Evolutionary conservation across 2,888 invertebrate genomes (phyloP).

Genomic region (Hymenopus coronatus): DNA sequence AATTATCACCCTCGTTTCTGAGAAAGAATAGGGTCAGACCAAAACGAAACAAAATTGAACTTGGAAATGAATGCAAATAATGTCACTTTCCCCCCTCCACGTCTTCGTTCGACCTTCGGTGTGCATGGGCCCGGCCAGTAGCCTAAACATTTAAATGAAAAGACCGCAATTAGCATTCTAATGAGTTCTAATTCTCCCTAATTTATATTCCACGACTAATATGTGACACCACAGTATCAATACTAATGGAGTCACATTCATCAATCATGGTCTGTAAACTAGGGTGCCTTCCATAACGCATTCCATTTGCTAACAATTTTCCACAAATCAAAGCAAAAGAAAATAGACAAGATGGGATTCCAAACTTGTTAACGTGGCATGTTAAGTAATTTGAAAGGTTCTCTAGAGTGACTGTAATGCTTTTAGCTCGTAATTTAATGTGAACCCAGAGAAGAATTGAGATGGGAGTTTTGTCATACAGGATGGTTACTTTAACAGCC

Average conservation of each 20-base stretch:
- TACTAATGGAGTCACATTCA: background rate
- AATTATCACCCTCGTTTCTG: background rate
- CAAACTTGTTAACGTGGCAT: background rate
- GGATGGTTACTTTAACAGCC: background rate
- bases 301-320: background rate
- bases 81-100: background rate
- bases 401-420: background rate
- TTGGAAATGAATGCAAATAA: background rate
- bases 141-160: background rate
- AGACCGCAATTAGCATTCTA: constrained; percentile 1
- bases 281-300: background rate
- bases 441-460: background rate
- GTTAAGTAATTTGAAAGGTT: background rate
- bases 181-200: background rate
- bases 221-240: background rate
- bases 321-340: background rate
- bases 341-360: background rate
- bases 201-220: background rate
- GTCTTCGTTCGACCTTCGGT: background rate
- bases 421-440: background rate
- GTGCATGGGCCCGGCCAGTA: background rate
- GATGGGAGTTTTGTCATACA: background rate
- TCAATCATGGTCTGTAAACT: background rate
- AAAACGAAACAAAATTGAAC: background rate
- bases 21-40: background rate